phyloP scores from a whole-genome alignment of 2,113 vertebrate genomes.

The Bubo blakistoni region DNA sequence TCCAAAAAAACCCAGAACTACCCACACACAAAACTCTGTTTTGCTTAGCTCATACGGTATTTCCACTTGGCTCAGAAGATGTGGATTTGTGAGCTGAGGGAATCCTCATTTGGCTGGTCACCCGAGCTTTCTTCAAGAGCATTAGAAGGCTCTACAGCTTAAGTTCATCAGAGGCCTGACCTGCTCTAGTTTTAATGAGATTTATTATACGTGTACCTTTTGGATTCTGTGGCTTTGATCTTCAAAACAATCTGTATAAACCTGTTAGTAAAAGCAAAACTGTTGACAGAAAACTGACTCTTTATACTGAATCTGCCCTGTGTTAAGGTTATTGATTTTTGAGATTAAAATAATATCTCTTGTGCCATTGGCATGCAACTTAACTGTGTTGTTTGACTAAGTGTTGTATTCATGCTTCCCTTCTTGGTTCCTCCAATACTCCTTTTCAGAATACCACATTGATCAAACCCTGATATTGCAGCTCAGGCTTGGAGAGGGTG shows the following conservation, averaged over 20 bases:
- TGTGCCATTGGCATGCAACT: background rate
- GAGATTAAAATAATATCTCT: background rate
- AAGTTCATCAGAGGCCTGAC: conserved; percentile 34
- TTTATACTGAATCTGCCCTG: background rate
- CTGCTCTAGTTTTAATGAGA: conserved; percentile 50
- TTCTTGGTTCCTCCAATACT: background rate
- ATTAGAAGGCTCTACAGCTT: conserved; percentile 50
- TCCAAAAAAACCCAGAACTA: background rate
- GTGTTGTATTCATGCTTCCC: background rate
- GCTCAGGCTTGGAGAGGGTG: background rate
- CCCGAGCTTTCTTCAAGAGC: conserved; percentile 22
- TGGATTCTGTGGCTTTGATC: background rate
- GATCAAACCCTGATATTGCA: background rate
- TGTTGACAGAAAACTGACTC: background rate
- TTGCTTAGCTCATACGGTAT: conserved; percentile 7
- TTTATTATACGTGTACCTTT: conserved; percentile 53
- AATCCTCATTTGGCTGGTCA: conserved; percentile 37
- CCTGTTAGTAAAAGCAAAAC: background rate
- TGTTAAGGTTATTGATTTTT: background rate
- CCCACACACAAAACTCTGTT: background rate
- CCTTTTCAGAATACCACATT: background rate
- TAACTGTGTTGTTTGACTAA: background rate
- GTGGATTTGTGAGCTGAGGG: conserved; percentile 37
- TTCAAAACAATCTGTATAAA: background rate
- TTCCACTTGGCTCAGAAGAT: conserved; percentile 46